Evolutionary conservation across 2,888 invertebrate species (phyloP), one percentile per base, ranked within the genome.

Genomic region (Helicoverpa assulta): DNA sequence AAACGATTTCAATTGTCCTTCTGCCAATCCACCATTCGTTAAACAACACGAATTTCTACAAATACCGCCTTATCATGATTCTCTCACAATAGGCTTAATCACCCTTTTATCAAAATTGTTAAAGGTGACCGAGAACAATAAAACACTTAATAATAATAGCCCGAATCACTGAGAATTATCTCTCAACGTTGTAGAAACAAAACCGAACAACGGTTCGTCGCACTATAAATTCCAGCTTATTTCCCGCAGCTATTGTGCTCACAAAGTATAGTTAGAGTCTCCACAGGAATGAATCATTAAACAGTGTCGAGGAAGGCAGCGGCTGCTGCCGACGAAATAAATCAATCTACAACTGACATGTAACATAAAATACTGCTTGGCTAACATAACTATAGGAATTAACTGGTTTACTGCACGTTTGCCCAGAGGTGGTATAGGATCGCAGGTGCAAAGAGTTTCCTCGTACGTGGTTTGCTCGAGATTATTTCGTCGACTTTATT

Each of bases 221-320:
- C 61, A 78, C 70, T 78, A 85, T 83, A 86, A 83, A 85, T 84
- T 80, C 68, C 51, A 64, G 67, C 74, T 83, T 82, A 78, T 78
- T 84, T 81, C 76, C 73, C 81, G 75, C 79, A 71, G 80, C 82
- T 83, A 87, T 89, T 87, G 86, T 86, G 62, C 74, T 81, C 76
- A 80, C 82, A 74, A 83, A 83, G 85, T 84, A 86, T 86, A 88
- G 87, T 89, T 86, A 86, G 80, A 76, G 81, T 80, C 85, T 85
- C 82, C 82, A 78, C 68, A 78, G 76, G 85, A 88, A 90, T 91
- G 84, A 91, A 91, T 89, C 90, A 89, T 89, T 88, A 85, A 86
- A 78, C 82, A 81, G 80, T 79, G 79, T 80, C 76, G 77, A 77
- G 73, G 60, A 77, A 70, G 60, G 71, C 73, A 66, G 76, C 51